phyloP scores from a whole-genome alignment of 2,888 invertebrate species.

The Monochamus alternatus region DNA sequence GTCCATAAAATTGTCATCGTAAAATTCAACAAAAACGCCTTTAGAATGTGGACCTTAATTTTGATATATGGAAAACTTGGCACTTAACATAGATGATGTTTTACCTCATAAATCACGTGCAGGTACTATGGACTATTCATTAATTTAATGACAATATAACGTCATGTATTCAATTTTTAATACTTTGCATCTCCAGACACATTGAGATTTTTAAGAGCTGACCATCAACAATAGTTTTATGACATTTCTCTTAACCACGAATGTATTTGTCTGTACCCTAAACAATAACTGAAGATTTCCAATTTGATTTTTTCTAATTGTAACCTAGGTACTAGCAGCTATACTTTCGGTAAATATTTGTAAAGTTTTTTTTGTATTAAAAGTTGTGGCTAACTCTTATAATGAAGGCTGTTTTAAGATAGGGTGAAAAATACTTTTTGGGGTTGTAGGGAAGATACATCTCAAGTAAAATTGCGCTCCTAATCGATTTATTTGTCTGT shows the following conservation, averaged over 20 bases:
- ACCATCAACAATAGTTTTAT: background rate
- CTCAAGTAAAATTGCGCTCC: constrained; percentile 46
- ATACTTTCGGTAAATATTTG: too few species aligned
- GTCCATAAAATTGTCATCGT: constrained; percentile 49
- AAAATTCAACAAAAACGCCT: constrained; percentile 56
- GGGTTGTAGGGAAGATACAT: background rate
- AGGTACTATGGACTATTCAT: constrained; percentile 19
- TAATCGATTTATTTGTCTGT: constrained; percentile 40
- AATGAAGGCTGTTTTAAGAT: background rate
- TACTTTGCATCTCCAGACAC: background rate
- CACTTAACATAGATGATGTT: constrained; percentile 19
- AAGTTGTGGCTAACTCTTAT: too few species aligned
- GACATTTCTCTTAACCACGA: too few species aligned
- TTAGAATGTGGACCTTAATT: constrained; percentile 20
- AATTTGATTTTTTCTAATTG: too few species aligned
- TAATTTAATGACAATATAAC: constrained; percentile 17
- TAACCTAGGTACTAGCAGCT: too few species aligned
- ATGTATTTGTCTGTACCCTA: too few species aligned
- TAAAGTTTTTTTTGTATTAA: too few species aligned
- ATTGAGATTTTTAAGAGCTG: background rate
- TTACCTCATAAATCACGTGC: constrained; percentile 25
- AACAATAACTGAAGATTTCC: too few species aligned
- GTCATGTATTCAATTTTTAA: background rate
- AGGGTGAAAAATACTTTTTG: constrained; percentile 11
- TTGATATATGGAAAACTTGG: constrained; percentile 24